Evolutionary conservation across 2,797 vertebrate species (phyloP), one percentile per base, ranked within the genome.

Genomic region (Heteromormyrus szaboi): DNA sequence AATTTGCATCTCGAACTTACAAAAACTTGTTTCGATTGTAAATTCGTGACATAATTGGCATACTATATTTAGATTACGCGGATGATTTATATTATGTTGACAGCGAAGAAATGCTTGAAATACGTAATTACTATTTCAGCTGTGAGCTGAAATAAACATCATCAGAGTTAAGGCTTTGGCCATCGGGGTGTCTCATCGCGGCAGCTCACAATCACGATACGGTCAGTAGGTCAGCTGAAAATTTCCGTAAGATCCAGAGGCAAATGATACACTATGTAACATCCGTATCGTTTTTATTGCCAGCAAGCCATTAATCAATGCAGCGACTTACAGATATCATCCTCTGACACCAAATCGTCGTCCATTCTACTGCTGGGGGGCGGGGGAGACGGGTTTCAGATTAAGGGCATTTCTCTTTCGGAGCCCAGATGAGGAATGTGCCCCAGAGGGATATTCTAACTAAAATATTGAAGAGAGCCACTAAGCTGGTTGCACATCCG

Each of bases 271-370:
- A 81, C 7, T 44, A 81, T 44, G 2, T 46, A 46, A 81, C 76
- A 81, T n/a, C 17, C 41, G 12, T 51, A 51, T n/a, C 22, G 83
- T 51, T 33, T 72, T 72, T 72, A 37, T 37, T 72, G 65, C 65
- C 48, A 85, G 11, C n/a, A 53, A 54, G 79, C 33, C 22, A 46
- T 48, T 22, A 25, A 53, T 53, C 22, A 8, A 48, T n/a, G 48
- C 19, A 7, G 46, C 7, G 17, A 95, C 95, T 96, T 88, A 96
- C 95, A 93, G 25, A 94, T 76, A 87, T 96, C 95, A 22, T 96
- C 95, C 87, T 95, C 95, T 1, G 94, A 94, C 88, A 91, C 92
- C 91, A 94, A 90, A 1, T 93, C 93, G 90, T 95, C 94, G 89
- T 94, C 95, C 95, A 96, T 96, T 68, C 87, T 90, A 46, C 41